Base-by-base conservation (phyloP, 2,113 vertebrate species). In the Fregetta grallaria region DNA sequence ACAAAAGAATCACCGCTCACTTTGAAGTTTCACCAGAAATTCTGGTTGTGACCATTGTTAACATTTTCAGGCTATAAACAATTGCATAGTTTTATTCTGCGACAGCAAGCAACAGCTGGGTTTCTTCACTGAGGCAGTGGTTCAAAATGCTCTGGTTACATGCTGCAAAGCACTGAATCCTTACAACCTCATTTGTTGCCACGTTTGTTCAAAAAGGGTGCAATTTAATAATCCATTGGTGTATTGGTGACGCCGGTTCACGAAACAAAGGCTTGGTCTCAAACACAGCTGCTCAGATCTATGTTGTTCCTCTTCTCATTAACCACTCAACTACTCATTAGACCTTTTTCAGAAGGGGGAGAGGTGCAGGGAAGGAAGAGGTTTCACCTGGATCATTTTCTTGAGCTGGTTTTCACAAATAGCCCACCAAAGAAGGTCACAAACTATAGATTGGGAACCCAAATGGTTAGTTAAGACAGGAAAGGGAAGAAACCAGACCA, bases 401-500 rank as follows among this genome's bases (percentile, higher is more conserved):
- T 71, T 47, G 13, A 30, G 61, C 30, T 81, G 38, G 3, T 81
- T 81, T 81, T 84, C 44, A 27, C 49, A 75, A 68, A 8, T n/a
- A 81, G 13, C n/a, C 53, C 25, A 53, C 62, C 36, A n/a, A 75
- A 72, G 52, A 78, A 75, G 52, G 77, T 80, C 75, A 79, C 73
- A 91, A 56, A 65, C 49, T 59, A 85, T 26, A 85, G 66, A 56
- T 0, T 49, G 13, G 70, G 70, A 82, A 42, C 58, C 62, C 26
- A 65, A 90, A 95, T 61, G 16, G 73, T 50, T 72, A 81, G 30
- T 58, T 90, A 58, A 76, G 58, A 74, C 71, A 82, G 62, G 88
- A 94, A 95, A 76, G 4, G 25, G 84, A 94, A 90, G 87, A 91
- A 92, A 75, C 21, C 59, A 70, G 88, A 88, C 88, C 65, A 94